Evolutionary conservation across 2,888 invertebrate species (phyloP).

Genomic region (Ypsolopha sequella): DNA sequence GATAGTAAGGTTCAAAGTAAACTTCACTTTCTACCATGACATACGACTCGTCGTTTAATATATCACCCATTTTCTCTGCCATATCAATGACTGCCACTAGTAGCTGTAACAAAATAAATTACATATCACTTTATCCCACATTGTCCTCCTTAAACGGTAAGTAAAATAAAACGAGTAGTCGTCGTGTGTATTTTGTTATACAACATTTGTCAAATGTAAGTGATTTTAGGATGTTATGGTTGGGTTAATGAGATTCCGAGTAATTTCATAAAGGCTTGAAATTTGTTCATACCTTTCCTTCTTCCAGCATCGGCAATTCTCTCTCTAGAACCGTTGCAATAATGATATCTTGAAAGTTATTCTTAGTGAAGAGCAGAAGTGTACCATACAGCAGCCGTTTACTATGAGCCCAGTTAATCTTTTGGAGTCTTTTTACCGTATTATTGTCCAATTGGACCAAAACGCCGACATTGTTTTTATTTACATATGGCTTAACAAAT

Average conservation of each 20-base stretch:
- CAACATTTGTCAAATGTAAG: too few relatives aligned
- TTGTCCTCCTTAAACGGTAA: too few relatives aligned
- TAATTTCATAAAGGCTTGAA: too few relatives aligned
- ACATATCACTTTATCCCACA: too few relatives aligned
- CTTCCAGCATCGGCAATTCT: slow-evolving; percentile 32
- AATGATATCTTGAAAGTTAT: slow-evolving; percentile 75
- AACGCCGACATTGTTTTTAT: slow-evolving; percentile 40
- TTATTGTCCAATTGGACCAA: slow-evolving; percentile 32
- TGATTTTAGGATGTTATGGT: too few relatives aligned
- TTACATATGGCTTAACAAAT: slow-evolving; percentile 40
- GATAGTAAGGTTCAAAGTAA: slow-evolving; percentile 86
- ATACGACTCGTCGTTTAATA: slow-evolving; percentile 29
- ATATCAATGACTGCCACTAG: slow-evolving; percentile 31
- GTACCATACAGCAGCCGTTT: slow-evolving; percentile 79
- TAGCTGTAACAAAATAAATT: slow-evolving; percentile 24
- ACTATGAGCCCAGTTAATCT: slow-evolving; percentile 43
- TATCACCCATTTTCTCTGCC: slow-evolving; percentile 2
- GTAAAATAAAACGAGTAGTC: too few relatives aligned
- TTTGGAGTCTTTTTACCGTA: slow-evolving; percentile 30
- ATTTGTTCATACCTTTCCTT: slow-evolving; percentile 46
- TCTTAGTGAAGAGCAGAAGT: slow-evolving; percentile 77
- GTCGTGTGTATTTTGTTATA: too few relatives aligned
- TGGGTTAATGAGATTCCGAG: too few relatives aligned
- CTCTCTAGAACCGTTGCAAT: slow-evolving; percentile 76
- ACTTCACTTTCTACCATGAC: slow-evolving; percentile 83